Evolutionary conservation across 2,113 vertebrate genomes (phyloP), one percentile per base, ranked within the genome.

Genomic region (Brachyhypopomus gauderio): DNA sequence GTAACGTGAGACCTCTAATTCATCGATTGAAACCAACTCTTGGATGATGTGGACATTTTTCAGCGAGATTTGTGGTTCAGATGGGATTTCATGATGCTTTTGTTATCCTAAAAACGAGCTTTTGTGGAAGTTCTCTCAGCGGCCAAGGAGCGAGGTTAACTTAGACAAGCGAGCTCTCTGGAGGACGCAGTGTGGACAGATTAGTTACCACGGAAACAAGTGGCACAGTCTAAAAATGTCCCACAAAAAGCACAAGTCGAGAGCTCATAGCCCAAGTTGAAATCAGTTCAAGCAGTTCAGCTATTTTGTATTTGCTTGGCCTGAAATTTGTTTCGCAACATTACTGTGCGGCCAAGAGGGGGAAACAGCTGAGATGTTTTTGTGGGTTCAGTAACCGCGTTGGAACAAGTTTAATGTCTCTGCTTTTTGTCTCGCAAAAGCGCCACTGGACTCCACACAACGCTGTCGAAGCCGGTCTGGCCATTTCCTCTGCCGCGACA

Each of bases 161-260:
- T 87, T 88, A 76, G 89, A 89, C 89, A 88, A 88, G 83, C 85
- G 85, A 89, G 83, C 89, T 91, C 92, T 90, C 91, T 85, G 85
- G 91, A 93, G 91, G 90, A 91, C 89, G 89, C 91, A 90, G 92
- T 92, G 89, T 91, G 90, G 88, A 88, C 63, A 92, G 92, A 94
- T 94, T 94, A 93, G 93, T 94, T 89, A 91, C 93, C 91, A 90
- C 87, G 92, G 93, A 87, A 92, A 94, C 92, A 81, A 89, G 88
- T 77, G 88, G 88, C 84, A 78, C 88, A 77, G 88, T 90, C 83
- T 78, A 89, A 78, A 86, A 91, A 93, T 86, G 87, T 86, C 45
- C 62, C 70, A 75, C 78, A 52, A 67, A 86, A 81, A 76, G 72
- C 83, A 82, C 86, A 87, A 88, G 76, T 80, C 85, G 70, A 79